Evolutionary conservation across 2,797 vertebrate genomes (phyloP), one percentile per base, ranked within the genome.

Genomic region (Scolopax bukidnonensis): DNA sequence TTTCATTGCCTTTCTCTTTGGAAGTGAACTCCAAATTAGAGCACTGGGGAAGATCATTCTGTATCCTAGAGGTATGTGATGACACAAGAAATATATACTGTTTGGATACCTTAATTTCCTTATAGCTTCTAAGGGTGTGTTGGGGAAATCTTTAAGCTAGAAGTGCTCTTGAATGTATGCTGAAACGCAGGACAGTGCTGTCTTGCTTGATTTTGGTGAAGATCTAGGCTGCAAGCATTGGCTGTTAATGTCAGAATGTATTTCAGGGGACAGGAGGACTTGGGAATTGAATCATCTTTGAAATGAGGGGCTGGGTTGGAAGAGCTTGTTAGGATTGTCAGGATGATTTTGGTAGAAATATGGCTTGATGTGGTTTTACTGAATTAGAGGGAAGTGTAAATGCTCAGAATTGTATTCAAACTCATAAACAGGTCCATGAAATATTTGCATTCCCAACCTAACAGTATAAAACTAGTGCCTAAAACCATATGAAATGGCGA

Each of bases 361-460:
- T 2, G 59, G 10, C 60, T 69, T 65, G 41, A 38, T 54, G 36
- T 63, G 33, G 16, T 32, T 89, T 73, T 77, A 63, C 50, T 76
- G 56, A 85, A 54, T 84, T 85, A 53, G 1, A 38, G 68, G 51
- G 57, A 70, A 74, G 76, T 70, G 20, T 33, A 65, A 79, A 63
- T 67, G n/a, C n/a, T 75, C 24, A 33, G 32, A 82, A 78, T 41
- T 82, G n/a, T 69, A 33, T 92, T 90, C 32, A 67, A 19, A 18
- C 27, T 75, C 50, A 40, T 60, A 59, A 80, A 69, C 43, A 43
- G 27, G 28, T 75, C 14, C 60, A 11, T 60, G 64, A 86, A 87
- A 87, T 90, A 84, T n/a, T 82, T 95, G 70, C 67, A 53, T 89
- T 84, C 14, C 40, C 43, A 53, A 6, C 57, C 28, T 19, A 90